Conservation (phyloP, 2,888 invertebrate species). For the Philereme vetulata region DNA sequence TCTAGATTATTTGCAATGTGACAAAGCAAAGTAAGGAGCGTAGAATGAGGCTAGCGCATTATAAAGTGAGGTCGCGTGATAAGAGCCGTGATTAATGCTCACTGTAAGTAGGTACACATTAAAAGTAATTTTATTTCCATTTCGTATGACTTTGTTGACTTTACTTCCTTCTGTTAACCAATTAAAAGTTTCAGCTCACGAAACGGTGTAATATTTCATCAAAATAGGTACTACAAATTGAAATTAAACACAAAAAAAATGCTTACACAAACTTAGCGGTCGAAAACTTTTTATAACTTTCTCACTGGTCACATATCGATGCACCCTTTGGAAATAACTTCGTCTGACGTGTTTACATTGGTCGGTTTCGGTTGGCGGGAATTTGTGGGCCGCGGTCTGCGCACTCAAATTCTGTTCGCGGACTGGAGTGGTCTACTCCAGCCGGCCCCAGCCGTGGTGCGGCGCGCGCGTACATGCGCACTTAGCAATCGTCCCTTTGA, state of each 20-base stretch:
- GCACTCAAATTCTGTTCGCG: conserved; percentile 56
- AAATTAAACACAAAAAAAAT: conserved; percentile 28
- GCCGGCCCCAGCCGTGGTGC: conserved; percentile 52
- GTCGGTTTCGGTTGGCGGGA: conserved; percentile 43
- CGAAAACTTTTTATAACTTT: conserved; percentile 47
- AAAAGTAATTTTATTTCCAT: conserved; percentile 58
- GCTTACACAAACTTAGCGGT: conserved; percentile 40
- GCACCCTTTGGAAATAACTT: conserved; percentile 38
- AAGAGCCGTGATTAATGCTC: conserved; percentile 50
- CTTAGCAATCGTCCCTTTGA: conserved; percentile 62
- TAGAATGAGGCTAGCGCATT: conserved; percentile 34
- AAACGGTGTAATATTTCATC: conserved; percentile 12
- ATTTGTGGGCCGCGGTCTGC: conserved; percentile 47
- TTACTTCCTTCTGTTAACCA: conserved; percentile 32
- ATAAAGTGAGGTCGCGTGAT: conserved; percentile 40
- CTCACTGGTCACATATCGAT: conserved; percentile 44
- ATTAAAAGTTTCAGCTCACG: conserved; percentile 24
- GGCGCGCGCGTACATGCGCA: conserved; percentile 74
- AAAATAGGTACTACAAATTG: conserved; percentile 12
- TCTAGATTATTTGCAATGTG: conserved; percentile 27
- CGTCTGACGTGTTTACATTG: conserved; percentile 58
- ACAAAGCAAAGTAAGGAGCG: conserved; percentile 30
- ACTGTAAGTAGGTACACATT: conserved; percentile 58
- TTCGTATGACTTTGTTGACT: conserved; percentile 51
- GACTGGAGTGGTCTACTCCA: conserved; percentile 63